phyloP scores from a whole-genome alignment of 2,797 vertebrate species.

The Clarias fuscus region DNA sequence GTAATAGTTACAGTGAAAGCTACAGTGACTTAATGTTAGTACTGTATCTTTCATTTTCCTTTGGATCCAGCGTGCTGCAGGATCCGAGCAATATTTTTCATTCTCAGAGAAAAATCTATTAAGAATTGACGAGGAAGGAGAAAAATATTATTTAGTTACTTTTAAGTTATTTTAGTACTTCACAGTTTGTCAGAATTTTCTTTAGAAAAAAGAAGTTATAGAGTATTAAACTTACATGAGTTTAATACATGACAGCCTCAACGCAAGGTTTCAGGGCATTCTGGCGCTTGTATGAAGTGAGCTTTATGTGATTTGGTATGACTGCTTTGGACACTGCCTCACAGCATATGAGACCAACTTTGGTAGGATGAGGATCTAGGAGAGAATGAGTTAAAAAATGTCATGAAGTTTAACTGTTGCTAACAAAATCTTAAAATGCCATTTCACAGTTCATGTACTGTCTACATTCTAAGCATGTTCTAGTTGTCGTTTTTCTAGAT shows the following conservation, averaged over 20 bases:
- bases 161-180: background rate
- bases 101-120: slow-evolving; percentile 24
- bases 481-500: background rate
- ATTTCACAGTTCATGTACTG: background rate
- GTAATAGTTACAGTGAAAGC: background rate
- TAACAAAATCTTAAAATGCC: background rate
- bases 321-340: fast-evolving
- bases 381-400: background rate
- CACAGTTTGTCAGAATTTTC: no score
- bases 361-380: slow-evolving; percentile 41
- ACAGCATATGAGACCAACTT: slow-evolving; percentile 54
- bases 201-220: background rate
- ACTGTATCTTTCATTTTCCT: slow-evolving; percentile 43
- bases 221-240: slow-evolving; percentile 58
- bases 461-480: background rate
- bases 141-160: no score
- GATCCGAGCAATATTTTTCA: slow-evolving; percentile 47
- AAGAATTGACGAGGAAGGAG: background rate
- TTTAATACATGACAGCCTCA: slow-evolving; percentile 59
- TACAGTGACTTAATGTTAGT: background rate
- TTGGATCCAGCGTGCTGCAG: slow-evolving; percentile 50
- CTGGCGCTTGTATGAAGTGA: slow-evolving; percentile 23
- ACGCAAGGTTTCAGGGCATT: slow-evolving; percentile 43
- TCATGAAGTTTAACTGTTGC: background rate
- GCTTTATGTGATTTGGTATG: background rate